Percentiles rank a stretch among this genome's conserved stretches.
phyloP scores from a whole-genome alignment of 1,140 invertebrate species.

The Drosophila pectinifera region DNA sequence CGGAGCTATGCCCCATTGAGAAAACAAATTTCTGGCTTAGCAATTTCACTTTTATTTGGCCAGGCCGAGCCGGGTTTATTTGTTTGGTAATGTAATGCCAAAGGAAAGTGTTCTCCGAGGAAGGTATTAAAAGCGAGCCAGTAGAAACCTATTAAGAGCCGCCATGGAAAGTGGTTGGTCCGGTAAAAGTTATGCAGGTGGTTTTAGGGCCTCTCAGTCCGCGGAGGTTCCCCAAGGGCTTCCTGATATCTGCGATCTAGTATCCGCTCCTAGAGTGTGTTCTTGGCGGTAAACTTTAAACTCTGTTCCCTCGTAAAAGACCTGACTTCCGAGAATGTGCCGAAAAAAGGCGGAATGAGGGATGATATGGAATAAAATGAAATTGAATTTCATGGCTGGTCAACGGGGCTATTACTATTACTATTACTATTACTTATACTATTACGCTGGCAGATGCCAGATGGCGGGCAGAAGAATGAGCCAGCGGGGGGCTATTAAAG shows the following conservation, averaged over 20 bases:
- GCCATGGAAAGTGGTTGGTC: constrained; percentile 61
- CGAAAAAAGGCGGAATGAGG: constrained; percentile 36
- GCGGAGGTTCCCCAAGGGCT: background rate
- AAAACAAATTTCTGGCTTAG: constrained; percentile 42
- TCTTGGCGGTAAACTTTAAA: constrained; percentile 42
- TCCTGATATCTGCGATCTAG: constrained; percentile 6
- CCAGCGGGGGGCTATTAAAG: constrained; percentile 63
- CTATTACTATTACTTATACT: constrained; percentile 18
- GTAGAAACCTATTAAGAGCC: constrained; percentile 36
- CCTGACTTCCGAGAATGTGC: constrained; percentile 64
- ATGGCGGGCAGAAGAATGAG: constrained; percentile 31
- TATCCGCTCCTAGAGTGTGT: background rate
- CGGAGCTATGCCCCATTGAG: constrained; percentile 28
- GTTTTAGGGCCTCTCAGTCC: background rate
- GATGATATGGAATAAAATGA: constrained; percentile 71
- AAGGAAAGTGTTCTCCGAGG: constrained; percentile 73
- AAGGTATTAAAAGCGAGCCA: constrained; percentile 45
- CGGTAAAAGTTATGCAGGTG: constrained; percentile 40
- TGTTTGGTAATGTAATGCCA: constrained; percentile 53
- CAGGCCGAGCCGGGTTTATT: constrained; percentile 38
- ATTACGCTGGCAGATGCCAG: constrained; percentile 45
- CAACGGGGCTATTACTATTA: constrained; percentile 58
- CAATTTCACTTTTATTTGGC: constrained; percentile 77
- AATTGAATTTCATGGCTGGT: constrained; percentile 75
- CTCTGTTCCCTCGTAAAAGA: constrained; percentile 26